Percentiles rank a stretch among this genome's conserved stretches.
phyloP scores from a whole-genome alignment of 2,888 invertebrate genomes.

The Odontomyia ornata region DNA sequence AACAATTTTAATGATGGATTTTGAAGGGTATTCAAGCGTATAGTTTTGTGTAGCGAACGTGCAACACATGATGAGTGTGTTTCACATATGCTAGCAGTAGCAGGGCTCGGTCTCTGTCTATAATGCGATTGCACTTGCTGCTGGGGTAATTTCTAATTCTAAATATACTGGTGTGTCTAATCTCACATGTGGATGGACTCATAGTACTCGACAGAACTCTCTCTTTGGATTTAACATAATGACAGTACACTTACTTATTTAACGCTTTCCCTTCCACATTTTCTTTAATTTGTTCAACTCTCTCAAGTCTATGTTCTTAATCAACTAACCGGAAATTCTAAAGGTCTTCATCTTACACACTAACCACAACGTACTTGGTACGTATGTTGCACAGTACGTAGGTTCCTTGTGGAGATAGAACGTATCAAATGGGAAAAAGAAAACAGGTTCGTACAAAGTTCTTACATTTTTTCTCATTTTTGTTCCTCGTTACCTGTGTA shows the following conservation, averaged over 20 bases:
- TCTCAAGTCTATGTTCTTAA: not conserved
- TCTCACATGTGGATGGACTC: not conserved
- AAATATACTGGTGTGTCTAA: too few species aligned
- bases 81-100: not conserved
- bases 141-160: too few species aligned
- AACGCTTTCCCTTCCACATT: not conserved
- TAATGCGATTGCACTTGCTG: too few species aligned
- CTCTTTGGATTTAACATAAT: too few species aligned
- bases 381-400: not conserved
- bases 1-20: not conserved
- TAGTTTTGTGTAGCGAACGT: not conserved
- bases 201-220: not conserved
- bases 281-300: slow-evolving; percentile 11
- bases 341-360: slow-evolving; percentile 5
- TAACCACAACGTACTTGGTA: not conserved
- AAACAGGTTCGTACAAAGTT: not conserved
- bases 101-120: too few species aligned
- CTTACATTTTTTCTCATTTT: not conserved
- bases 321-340: slow-evolving; percentile 27
- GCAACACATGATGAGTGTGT: not conserved
- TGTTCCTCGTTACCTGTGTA: not conserved
- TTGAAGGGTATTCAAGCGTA: not conserved
- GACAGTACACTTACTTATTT: not conserved
- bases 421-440: not conserved
- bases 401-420: not conserved